These are phyloP conservation scores for Pelobates cultripes DNA, from an alignment of 2,797 vertebrate genomes.

Conservation along the genomic window DNA sequence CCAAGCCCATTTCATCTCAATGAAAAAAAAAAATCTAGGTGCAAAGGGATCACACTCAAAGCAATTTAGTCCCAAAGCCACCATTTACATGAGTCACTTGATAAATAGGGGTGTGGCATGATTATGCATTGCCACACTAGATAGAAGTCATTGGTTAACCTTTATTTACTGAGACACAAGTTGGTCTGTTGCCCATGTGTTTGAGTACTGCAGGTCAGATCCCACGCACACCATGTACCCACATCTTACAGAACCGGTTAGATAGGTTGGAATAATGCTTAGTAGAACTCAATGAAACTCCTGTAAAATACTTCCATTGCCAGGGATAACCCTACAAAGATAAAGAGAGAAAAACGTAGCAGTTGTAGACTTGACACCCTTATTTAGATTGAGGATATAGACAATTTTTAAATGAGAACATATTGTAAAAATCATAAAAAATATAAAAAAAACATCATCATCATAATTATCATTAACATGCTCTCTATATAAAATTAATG, in stretches of 20 bases:
- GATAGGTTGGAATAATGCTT: conserved; percentile 19
- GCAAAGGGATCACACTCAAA: no score
- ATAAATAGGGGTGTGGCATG: not conserved
- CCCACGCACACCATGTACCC: conserved; percentile 24
- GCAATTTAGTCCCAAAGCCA: no score
- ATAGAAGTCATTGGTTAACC: not conserved
- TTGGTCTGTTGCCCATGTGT: conserved; percentile 32
- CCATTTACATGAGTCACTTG: no score
- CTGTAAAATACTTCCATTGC: not conserved
- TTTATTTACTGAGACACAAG: not conserved
- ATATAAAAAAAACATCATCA: no score
- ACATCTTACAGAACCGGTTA: conserved; percentile 45
- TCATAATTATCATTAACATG: no score
- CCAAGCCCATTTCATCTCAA: no score
- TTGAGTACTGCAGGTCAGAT: conserved; percentile 38
- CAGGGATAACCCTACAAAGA: not conserved
- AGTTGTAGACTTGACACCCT: no score
- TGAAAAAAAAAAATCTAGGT: no score
- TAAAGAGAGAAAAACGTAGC: not conserved
- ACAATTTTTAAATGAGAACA: no score
- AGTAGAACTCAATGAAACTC: conserved; percentile 19
- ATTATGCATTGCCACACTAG: not conserved
- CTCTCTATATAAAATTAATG: no score
- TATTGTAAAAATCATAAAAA: no score
- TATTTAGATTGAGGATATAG: no score